These are phyloP conservation scores for Phylloscopus trochilus DNA, from an alignment of 2,113 vertebrate species.

Conservation along the genomic window DNA sequence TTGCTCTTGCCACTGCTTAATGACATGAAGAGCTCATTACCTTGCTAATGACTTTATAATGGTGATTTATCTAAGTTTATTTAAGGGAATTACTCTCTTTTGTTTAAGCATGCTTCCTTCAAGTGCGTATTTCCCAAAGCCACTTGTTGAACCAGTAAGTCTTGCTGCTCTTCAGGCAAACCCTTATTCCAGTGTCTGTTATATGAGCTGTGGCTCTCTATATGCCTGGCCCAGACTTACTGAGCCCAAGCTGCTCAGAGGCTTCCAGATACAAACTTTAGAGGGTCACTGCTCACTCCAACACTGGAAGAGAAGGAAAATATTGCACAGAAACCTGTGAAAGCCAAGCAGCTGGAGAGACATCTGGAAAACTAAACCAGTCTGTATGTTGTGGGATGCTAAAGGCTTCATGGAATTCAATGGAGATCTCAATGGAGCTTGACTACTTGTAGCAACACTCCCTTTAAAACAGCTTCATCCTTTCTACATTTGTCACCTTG, in stretches of 20 bases:
- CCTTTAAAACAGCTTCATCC: not conserved
- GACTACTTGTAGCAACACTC: not conserved
- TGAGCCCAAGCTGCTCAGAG: not conserved
- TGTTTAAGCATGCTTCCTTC: not conserved
- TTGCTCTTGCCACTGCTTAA: constrained; percentile 17
- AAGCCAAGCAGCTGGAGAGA: not conserved
- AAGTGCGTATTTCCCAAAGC: not conserved
- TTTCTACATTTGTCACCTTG: not conserved
- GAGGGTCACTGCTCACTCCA: not conserved
- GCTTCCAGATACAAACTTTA: not conserved
- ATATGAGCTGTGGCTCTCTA: not conserved
- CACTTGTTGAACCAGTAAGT: not conserved
- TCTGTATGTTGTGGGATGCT: not conserved
- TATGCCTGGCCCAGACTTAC: not conserved
- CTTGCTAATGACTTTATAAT: constrained; percentile 53
- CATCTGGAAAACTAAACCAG: not conserved
- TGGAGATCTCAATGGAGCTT: not conserved
- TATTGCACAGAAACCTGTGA: not conserved
- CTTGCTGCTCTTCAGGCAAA: not conserved
- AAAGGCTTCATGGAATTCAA: not conserved
- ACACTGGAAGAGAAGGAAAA: not conserved
- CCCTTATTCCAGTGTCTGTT: not conserved
- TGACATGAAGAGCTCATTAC: constrained; percentile 43
- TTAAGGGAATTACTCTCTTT: constrained; percentile 21
- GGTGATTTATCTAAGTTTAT: constrained; percentile 29